These are phyloP conservation scores for Drosophila saltans DNA, from an alignment of 1,140 invertebrate genomes.

Conservation along the genomic window DNA sequence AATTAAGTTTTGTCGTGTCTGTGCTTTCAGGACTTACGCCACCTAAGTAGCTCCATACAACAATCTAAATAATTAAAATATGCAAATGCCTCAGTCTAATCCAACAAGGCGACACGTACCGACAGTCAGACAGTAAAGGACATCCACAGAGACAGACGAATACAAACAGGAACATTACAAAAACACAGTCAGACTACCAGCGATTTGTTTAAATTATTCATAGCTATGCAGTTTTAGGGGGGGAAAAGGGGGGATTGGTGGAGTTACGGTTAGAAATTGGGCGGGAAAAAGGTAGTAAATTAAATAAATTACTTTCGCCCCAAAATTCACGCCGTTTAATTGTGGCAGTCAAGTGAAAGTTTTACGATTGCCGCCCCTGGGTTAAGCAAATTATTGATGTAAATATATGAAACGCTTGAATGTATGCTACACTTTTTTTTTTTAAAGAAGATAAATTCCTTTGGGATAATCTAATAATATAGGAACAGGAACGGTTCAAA, in stretches of 20 bases:
- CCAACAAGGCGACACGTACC: constrained; percentile 69
- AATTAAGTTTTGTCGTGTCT: constrained; percentile 64
- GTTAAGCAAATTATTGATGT: constrained; percentile 16
- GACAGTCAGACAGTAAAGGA: constrained; percentile 37
- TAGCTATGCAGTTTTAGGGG: constrained; percentile 52
- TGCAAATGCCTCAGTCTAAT: constrained; percentile 75
- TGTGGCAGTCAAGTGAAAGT: constrained; percentile 54
- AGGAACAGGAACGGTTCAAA: background rate
- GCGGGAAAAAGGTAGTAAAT: constrained; percentile 65
- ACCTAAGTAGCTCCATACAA: constrained; percentile 71
- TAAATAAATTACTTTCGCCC: constrained; percentile 58
- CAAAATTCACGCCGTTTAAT: constrained; percentile 15
- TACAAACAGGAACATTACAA: constrained; percentile 6
- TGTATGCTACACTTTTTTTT: constrained; percentile 55
- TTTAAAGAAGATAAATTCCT: background rate
- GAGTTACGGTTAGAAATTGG: background rate
- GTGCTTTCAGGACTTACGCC: constrained; percentile 52
- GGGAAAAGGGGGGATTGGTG: background rate
- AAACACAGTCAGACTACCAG: constrained; percentile 45
- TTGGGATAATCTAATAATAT: background rate
- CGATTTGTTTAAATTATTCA: constrained; percentile 82
- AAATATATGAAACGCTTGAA: constrained; percentile 27
- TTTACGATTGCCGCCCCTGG: constrained; percentile 6
- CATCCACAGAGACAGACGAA: constrained; percentile 5
- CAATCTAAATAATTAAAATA: constrained; percentile 82